Base-by-base conservation (phyloP, 2,113 vertebrate species). In the Geothlypis trichas region DNA sequence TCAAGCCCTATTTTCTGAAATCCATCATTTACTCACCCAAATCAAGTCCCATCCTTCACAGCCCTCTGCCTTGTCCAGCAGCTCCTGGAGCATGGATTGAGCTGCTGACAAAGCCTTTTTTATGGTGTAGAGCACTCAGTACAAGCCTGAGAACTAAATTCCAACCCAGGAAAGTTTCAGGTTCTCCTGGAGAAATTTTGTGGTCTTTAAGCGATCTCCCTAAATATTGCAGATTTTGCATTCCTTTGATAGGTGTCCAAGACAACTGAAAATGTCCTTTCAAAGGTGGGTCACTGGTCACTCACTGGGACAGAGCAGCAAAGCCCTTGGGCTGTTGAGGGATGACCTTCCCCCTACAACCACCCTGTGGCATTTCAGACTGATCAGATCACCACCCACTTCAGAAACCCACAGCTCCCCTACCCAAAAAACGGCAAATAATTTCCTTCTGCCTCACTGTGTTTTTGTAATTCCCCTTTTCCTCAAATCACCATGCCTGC, bases 31-130 rank as follows among this genome's bases (percentile, higher is more conserved):
- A 90, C 71, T 86, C 35, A 77, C 63, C 9, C 85, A 84, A 80
- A 81, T 41, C 73, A 79, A 87, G 22, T 3, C 31, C 15, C 52
- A 49, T 79, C 18, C 66, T 84, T 96, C 92, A 84, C 35, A 75
- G 24, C 46, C 35, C 44, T 72, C 31, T 55, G 35, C 68, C 46
- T 73, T 42, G 55, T 74, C 91, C 85, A 88, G 85, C 52, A 92
- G 59, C 61, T 80, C 52, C 76, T 49, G 47, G 37, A 95, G 68
- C 76, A 58, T 3, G 16, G 61, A 79, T 4, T 31, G 49, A 90
- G 58, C 14, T 61, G 83, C 92, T 84, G 88, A 88, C 72, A 92
- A 90, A 84, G 61, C 33, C 17, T 90, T 90, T 90, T 31, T 7
- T 24, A 63, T 44, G 2, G 33, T 41, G 52, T 14, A 51, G 7